Evolutionary conservation across 2,113 vertebrate species (phyloP), one percentile per base, ranked within the genome.

Genomic region (Sclerurus mexicanus): DNA sequence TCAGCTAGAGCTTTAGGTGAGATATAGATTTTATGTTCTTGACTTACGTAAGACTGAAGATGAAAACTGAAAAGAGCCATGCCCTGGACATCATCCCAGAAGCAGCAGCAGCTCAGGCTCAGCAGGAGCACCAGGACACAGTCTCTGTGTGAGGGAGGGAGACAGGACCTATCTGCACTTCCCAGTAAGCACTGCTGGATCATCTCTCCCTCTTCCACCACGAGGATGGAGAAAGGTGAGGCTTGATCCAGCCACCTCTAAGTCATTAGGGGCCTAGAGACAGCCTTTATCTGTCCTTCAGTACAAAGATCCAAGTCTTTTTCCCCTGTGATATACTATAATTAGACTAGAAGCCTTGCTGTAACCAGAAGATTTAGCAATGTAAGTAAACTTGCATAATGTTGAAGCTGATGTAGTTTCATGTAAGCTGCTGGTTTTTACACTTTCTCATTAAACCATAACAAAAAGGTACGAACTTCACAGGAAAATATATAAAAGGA

Each of bases 151-250:
- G 22, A 77, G 28, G 44, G 47, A 59, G 55, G 52, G 49, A 47
- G 30, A 14, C 0, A 2, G 19, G 15, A 7, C 13, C 35, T 12
- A 2, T 6, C n/a, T 74, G 17, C 53, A 10, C 15, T 58, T 10
- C 25, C 6, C 20, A 15, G 53, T 12, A 35, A 42, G n/a, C 18
- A 23, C 63, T 30, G 19, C 59, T 87, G 64, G 64, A 28, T n/a
- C 47, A 59, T 20, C 28, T 64, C 31, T 83, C 8, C 7, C 31
- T 66, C 59, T 56, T 67, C 35, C 72, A 86, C 44, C 7, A 21
- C 3, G n/a, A 52, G 20, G 6, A 14, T 55, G n/a, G 39, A n/a
- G 39, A 72, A 78, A 62, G 49, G 10, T 28, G 21, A 50, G 64
- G 49, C 47, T 68, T 87, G 40, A 20, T 24, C 31, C 22, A 76